Conservation (phyloP, 1,140 invertebrate species). For the Lysiphlebus fabarum region DNA sequence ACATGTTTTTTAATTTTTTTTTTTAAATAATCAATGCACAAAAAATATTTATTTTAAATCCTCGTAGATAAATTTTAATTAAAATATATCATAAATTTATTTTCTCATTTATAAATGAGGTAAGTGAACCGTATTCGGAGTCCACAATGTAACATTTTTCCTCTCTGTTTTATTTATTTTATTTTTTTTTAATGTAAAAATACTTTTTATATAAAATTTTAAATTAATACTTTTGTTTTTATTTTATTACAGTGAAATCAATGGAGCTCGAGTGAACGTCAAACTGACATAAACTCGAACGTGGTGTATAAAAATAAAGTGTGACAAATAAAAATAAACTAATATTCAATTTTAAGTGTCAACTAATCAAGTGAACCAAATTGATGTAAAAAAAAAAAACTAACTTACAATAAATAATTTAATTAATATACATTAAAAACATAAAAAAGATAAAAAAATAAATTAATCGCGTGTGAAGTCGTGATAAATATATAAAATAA, state of each 20-base stretch:
- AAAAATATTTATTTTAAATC: too few relatives aligned
- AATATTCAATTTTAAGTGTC: not conserved
- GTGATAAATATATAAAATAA: constrained; percentile 19
- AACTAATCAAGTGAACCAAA: constrained; percentile 12
- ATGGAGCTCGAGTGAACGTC: constrained; percentile 29
- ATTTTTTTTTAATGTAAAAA: not conserved
- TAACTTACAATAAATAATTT: not conserved
- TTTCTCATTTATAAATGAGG: constrained; percentile 25
- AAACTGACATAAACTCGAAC: constrained; percentile 39
- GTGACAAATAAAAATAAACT: constrained; percentile 13
- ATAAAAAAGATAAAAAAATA: constrained; percentile 2
- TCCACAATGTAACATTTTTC: constrained; percentile 29
- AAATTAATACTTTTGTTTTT: not conserved
- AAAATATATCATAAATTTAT: constrained; percentile 9
- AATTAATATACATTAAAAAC: not conserved
- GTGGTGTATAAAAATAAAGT: constrained; percentile 32
- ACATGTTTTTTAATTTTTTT: too few relatives aligned
- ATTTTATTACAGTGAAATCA: constrained; percentile 47
- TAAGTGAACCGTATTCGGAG: constrained; percentile 43
- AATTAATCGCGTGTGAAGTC: constrained; percentile 15
- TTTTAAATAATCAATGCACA: not conserved
- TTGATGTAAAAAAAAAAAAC: constrained; percentile 8
- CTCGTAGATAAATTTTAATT: constrained; percentile 15
- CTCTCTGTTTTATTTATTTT: constrained; percentile 18
- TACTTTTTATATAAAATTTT: not conserved